Evolutionary conservation across 2,113 vertebrate species (phyloP).

Genomic region (Nothoprocta pentlandii): DNA sequence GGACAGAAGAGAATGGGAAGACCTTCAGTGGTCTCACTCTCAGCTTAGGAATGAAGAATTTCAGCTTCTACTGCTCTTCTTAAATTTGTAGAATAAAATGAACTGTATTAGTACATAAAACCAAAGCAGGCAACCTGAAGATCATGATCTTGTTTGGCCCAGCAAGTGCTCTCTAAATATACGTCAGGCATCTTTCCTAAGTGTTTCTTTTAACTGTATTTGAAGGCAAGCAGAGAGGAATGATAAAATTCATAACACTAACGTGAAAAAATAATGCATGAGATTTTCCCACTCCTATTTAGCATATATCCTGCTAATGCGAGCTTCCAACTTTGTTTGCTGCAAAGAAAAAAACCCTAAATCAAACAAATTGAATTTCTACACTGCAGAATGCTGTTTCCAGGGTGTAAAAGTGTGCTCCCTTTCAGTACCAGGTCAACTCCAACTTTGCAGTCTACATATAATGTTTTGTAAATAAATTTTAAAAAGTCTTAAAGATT

Average conservation of each 20-base stretch:
- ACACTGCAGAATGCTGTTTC: not conserved
- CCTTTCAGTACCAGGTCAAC: not conserved
- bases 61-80: not conserved
- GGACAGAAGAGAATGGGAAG: not conserved
- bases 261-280: not conserved
- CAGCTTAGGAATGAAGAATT: conserved; percentile 39
- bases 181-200: not conserved
- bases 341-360: not conserved
- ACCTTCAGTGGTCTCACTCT: not conserved
- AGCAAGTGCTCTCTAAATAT: not conserved
- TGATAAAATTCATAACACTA: not conserved
- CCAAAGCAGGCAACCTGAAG: conserved; percentile 24
- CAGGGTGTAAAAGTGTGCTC: conserved; percentile 7
- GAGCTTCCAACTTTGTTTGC: conserved; percentile 44
- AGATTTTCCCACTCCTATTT: not conserved
- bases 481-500: not conserved
- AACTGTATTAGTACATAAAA: not conserved
- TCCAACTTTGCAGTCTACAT: not conserved
- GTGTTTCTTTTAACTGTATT: not conserved
- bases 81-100: not conserved
- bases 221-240: not conserved
- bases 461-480: not conserved
- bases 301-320: conserved; percentile 40
- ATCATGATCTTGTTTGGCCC: conserved; percentile 5
- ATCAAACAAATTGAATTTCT: not conserved